Conservation (phyloP, 2,113 vertebrate species). For the Prolemur simus region DNA sequence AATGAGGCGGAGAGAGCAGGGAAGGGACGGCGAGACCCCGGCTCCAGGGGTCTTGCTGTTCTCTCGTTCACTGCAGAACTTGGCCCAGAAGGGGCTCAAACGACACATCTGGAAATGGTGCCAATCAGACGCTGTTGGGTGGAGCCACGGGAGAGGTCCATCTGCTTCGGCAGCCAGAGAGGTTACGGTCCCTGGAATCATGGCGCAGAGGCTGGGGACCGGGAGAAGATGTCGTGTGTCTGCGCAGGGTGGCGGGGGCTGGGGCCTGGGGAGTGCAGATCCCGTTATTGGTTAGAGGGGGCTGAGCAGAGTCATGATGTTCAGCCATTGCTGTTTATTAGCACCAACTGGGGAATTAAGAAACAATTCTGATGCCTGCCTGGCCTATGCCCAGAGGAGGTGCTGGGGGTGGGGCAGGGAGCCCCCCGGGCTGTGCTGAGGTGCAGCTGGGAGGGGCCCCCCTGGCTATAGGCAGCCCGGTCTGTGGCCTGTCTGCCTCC, state of each 20-base stretch:
- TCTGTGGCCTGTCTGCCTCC: background rate
- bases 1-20: no score
- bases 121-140: background rate
- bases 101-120: background rate
- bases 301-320: background rate
- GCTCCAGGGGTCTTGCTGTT: background rate
- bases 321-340: background rate
- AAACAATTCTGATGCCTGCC: background rate
- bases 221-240: background rate
- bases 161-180: background rate
- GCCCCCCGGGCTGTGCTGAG: background rate
- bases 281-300: background rate
- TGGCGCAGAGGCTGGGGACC: background rate
- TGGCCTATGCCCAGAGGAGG: background rate
- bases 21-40: fast-evolving
- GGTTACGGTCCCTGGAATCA: background rate
- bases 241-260: background rate
- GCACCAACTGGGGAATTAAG: background rate
- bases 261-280: background rate
- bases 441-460: background rate
- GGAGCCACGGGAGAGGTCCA: background rate
- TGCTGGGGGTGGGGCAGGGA: background rate
- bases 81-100: background rate
- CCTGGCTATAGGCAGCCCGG: background rate
- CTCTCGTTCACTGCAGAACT: no score